These are phyloP conservation scores for Polymixis lichenea DNA, from an alignment of 2,888 invertebrate species.

Conservation along the genomic window DNA sequence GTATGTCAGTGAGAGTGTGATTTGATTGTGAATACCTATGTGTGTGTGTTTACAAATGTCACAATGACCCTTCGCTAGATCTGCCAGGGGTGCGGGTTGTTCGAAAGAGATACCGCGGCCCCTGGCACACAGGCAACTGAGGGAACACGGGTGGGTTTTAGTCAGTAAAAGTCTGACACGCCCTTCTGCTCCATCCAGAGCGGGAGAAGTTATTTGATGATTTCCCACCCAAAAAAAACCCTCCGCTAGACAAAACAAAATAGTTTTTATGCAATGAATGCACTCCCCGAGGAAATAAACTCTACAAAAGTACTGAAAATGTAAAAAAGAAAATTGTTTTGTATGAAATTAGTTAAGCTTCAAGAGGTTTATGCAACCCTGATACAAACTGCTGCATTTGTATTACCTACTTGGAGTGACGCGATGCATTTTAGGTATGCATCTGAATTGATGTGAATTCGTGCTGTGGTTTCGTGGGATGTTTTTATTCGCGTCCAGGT, in stretches of 20 bases:
- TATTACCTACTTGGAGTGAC: slow-evolving; percentile 19
- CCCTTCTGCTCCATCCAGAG: too few relatives aligned
- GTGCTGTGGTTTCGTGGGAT: neutral
- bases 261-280: slow-evolving; percentile 9
- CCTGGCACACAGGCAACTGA: too few relatives aligned
- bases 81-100: too few relatives aligned
- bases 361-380: slow-evolving; percentile 1
- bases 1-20: too few relatives aligned
- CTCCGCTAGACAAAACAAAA: slow-evolving; percentile 14
- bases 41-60: too few relatives aligned
- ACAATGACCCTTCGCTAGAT: too few relatives aligned
- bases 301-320: slow-evolving; percentile 2
- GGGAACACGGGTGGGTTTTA: too few relatives aligned
- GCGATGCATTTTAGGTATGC: slow-evolving; percentile 12
- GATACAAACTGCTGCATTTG: slow-evolving; percentile 17
- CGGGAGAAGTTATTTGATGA: too few relatives aligned
- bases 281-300: slow-evolving; percentile 42
- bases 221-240: too few relatives aligned
- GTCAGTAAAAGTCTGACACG: too few relatives aligned
- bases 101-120: too few relatives aligned
- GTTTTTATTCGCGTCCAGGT: neutral
- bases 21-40: too few relatives aligned
- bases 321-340: slow-evolving; percentile 16
- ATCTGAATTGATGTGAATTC: slow-evolving; percentile 14
- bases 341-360: slow-evolving; percentile 20